Percentiles rank a stretch among this genome's conserved stretches.
phyloP scores from a whole-genome alignment of 2,888 invertebrate genomes.

The Abscondita cerata region DNA sequence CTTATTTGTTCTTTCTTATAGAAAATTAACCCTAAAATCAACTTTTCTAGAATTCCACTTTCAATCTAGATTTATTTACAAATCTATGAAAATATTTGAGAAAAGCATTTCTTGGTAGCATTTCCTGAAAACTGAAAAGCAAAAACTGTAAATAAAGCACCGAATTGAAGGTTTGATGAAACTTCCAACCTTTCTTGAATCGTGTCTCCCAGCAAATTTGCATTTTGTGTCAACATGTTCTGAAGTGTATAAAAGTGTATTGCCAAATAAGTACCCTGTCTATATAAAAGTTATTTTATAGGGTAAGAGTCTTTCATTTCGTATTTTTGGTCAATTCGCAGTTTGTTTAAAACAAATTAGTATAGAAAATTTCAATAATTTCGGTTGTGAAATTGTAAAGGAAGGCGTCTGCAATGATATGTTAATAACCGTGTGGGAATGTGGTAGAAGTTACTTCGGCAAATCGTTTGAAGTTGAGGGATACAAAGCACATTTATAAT shows the following conservation, averaged over 20 bases:
- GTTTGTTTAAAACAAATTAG: too few relatives aligned
- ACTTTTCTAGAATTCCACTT: not conserved
- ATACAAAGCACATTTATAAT: conserved; percentile 4
- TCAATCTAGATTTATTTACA: conserved; percentile 19
- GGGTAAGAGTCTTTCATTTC: too few relatives aligned
- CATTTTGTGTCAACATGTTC: conserved; percentile 17
- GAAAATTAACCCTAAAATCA: conserved; percentile 19
- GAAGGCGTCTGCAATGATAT: too few relatives aligned
- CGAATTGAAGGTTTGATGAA: conserved; percentile 21
- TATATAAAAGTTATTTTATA: conserved; percentile 5
- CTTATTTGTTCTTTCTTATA: conserved; percentile 24
- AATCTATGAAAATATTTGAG: conserved; percentile 23
- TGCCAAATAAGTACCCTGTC: conserved; percentile 10
- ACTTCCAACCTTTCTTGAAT: conserved; percentile 21
- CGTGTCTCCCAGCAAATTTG: conserved; percentile 15
- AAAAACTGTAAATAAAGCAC: conserved; percentile 13
- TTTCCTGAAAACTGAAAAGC: conserved; percentile 11
- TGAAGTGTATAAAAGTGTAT: not conserved
- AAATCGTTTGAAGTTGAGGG: not conserved
- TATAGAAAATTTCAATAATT: too few relatives aligned
- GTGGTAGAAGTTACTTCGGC: too few relatives aligned
- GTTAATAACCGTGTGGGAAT: too few relatives aligned
- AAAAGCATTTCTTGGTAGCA: conserved; percentile 21
- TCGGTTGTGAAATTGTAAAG: too few relatives aligned
- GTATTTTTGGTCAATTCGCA: too few relatives aligned